A percentile compares a stretch with the other conserved stretches of the same genome.
phyloP scores from a whole-genome alignment of 64 coral and sea anemone species.

The Hydrozoanthus tunicans region DNA sequence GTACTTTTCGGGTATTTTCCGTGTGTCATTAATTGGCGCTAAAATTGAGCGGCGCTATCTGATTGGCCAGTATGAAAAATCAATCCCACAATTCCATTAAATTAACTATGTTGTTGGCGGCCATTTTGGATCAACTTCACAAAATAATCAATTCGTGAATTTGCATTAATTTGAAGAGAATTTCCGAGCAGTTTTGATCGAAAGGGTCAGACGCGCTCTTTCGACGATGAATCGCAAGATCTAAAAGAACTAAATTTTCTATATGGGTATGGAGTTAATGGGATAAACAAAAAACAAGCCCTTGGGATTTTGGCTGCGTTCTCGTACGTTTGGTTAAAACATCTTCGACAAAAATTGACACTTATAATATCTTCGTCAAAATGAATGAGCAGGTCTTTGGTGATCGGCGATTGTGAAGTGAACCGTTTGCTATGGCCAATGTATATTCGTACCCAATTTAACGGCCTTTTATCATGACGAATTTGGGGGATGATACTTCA shows the following conservation, averaged over 20 bases:
- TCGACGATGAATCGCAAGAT: not conserved
- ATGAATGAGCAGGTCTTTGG: conserved; percentile 56
- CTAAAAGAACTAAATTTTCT: not conserved
- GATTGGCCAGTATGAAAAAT: conserved; percentile 34
- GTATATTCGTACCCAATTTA: not conserved
- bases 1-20: conserved; percentile 37
- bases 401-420: conserved; percentile 20
- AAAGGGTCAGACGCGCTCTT: conserved; percentile 20
- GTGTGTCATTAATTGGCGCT: conserved; percentile 29
- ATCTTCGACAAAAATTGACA: conserved; percentile 3
- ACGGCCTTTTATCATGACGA: conserved; percentile 39
- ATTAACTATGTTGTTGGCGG: conserved; percentile 49
- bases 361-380: conserved; percentile 5
- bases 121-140: conserved; percentile 69
- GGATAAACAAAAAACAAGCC: conserved; percentile 13
- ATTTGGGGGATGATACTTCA: conserved; percentile 75
- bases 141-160: conserved; percentile 65
- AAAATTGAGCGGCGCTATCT: conserved; percentile 31
- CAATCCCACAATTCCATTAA: conserved; percentile 44
- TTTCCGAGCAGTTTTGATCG: conserved; percentile 28
- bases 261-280: conserved; percentile 13
- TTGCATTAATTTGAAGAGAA: conserved; percentile 46
- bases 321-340: not conserved
- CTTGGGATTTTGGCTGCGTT: conserved; percentile 10
- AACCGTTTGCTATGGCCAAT: conserved; percentile 20